Base-by-base conservation (phyloP, 2,888 invertebrate species). In the Coelogynopora nodosa region DNA sequence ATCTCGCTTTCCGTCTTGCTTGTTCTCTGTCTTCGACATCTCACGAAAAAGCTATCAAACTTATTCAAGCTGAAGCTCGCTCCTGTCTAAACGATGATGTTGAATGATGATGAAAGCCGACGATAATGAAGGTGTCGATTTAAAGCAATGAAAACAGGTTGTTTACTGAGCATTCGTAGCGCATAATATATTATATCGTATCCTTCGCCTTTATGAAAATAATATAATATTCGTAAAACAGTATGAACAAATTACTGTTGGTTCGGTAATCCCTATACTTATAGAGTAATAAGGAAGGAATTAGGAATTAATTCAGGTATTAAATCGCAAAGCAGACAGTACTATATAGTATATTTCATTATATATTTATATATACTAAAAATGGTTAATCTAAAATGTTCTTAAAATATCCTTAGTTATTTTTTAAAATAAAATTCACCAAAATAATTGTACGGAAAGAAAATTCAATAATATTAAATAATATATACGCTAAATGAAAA, bases 161-260 rank as follows among this genome's bases (percentile, higher is more conserved):
- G 5, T 49, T 18, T 49, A 49, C 18, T 49, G 18, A 49, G 18
- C 49, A 49, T 49, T 49, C 5, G 49, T 49, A 49, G 5, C 18
- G n/a, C n/a, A n/a, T n/a, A n/a, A n/a, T n/a, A n/a, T n/a, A n/a
- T n/a, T n/a, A n/a, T n/a, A n/a, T n/a, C n/a, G n/a, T n/a, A n/a
- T n/a, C n/a, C n/a, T n/a, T n/a, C n/a, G n/a, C n/a, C n/a, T n/a
- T n/a, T n/a, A n/a, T n/a, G n/a, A n/a, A n/a, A n/a, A n/a, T n/a
- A n/a, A n/a, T n/a, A n/a, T n/a, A n/a, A n/a, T n/a, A n/a, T n/a
- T n/a, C n/a, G n/a, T n/a, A n/a, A n/a, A n/a, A n/a, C n/a, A 13
- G 74, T 26, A 23, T 74, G 74, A 74, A 74, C 74, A 74, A 74
- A 74, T 74, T 74, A 74, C 74, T 74, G 27, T 26, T 74, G 74